A percentile compares a stretch with the other conserved stretches of the same genome.
phyloP scores from a whole-genome alignment of 2,888 invertebrate genomes.

The Coremacera marginata region DNA sequence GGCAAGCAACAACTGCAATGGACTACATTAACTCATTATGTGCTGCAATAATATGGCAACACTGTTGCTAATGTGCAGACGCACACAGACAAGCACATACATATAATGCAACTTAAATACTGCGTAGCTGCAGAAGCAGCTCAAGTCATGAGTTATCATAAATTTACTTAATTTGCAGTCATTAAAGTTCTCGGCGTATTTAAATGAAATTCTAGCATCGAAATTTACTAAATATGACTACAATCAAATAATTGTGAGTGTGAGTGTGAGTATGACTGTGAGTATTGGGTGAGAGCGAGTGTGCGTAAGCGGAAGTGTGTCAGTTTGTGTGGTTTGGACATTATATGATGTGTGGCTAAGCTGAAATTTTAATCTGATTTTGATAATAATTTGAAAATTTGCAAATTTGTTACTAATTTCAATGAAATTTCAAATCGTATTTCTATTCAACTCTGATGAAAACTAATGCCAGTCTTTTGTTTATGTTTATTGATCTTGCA shows the following conservation, averaged over 20 bases:
- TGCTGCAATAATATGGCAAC: slow-evolving; percentile 10
- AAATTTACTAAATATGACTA: slow-evolving; percentile 10
- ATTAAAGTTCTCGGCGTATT: slow-evolving; percentile 7
- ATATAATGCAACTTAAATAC: not conserved
- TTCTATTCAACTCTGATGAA: not conserved
- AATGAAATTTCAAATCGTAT: not conserved
- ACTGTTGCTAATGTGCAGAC: not conserved
- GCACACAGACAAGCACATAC: not conserved
- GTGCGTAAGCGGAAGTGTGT: not conserved
- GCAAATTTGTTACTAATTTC: slow-evolving; percentile 9
- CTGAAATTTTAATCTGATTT: not conserved
- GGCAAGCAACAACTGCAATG: not conserved
- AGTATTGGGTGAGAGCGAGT: not conserved
- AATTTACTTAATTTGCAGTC: slow-evolving; percentile 21
- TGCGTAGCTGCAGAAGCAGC: not conserved
- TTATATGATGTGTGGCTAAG: not conserved
- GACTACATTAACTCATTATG: slow-evolving; percentile 22
- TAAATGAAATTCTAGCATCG: slow-evolving; percentile 2
- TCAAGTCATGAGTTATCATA: slow-evolving; percentile 1
- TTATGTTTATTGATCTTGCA: not conserved
- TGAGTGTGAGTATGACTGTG: slow-evolving; percentile 23
- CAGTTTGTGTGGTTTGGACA: not conserved
- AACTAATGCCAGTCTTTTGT: not conserved
- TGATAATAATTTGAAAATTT: slow-evolving; percentile 19
- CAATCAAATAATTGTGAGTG: slow-evolving; percentile 16